Conservation (phyloP, 2,888 invertebrate species). For the Drosophila pseudotalamancana region DNA sequence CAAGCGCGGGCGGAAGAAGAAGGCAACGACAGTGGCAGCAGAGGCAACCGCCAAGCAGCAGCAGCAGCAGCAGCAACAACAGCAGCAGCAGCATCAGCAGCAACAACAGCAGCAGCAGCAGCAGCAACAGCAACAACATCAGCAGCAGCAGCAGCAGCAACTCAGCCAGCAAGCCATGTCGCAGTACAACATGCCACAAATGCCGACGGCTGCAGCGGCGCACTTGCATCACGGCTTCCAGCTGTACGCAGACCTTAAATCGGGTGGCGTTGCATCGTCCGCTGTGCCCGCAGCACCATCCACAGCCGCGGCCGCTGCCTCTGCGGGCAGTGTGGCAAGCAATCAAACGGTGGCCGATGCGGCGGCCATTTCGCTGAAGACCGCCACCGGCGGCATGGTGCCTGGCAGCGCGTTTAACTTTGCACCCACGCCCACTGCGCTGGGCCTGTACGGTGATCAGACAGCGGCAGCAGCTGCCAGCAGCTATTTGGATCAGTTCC, state of each 20-base stretch:
- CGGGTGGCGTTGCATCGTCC: slow-evolving; percentile 80
- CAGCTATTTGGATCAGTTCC: slow-evolving; percentile 89
- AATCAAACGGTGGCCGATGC: slow-evolving; percentile 73
- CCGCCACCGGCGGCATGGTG: slow-evolving; percentile 88
- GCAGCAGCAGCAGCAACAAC: slow-evolving; percentile 57
- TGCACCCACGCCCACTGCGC: slow-evolving; percentile 88
- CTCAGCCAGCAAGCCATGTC: slow-evolving; percentile 57
- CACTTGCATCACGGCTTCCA: slow-evolving; percentile 86
- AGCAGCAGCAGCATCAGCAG: slow-evolving; percentile 55
- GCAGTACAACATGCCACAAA: slow-evolving; percentile 72
- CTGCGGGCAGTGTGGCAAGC: slow-evolving; percentile 13
- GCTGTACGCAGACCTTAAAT: slow-evolving; percentile 86
- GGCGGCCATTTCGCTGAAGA: slow-evolving; percentile 87
- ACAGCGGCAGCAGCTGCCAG: slow-evolving; percentile 86
- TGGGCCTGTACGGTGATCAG: slow-evolving; percentile 84
- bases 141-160: slow-evolving; percentile 52
- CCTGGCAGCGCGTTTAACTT: slow-evolving; percentile 94
- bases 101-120: slow-evolving; percentile 57
- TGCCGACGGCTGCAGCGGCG: slow-evolving; percentile 74
- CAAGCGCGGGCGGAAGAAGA: slow-evolving; percentile 80
- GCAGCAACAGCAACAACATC: slow-evolving; percentile 53
- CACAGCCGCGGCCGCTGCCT: slow-evolving; percentile 22
- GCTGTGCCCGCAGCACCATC: slow-evolving; percentile 60
- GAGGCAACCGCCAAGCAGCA: slow-evolving; percentile 66
- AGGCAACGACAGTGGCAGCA: slow-evolving; percentile 76